These are phyloP conservation scores for Yponomeuta plumbellus DNA, from an alignment of 2,888 invertebrate species.

Conservation along the genomic window DNA sequence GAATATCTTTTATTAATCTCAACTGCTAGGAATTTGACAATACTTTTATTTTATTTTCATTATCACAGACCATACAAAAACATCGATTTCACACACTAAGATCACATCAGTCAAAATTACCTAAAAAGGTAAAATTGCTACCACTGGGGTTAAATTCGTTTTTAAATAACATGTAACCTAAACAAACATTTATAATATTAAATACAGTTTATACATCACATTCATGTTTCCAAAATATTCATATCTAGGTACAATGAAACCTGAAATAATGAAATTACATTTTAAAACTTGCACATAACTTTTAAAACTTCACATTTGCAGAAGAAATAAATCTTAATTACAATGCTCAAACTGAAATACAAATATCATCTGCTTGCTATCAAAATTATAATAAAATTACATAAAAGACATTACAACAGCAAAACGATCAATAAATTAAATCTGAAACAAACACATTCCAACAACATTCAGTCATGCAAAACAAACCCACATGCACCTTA, in stretches of 20 bases:
- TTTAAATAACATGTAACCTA: not conserved
- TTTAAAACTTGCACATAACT: too few relatives aligned
- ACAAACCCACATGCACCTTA: not conserved
- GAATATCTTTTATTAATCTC: slow-evolving; percentile 16
- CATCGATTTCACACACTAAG: not conserved
- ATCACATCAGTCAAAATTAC: slow-evolving; percentile 10
- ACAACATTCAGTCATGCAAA: not conserved
- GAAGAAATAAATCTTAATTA: too few relatives aligned
- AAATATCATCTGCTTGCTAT: too few relatives aligned
- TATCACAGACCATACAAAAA: slow-evolving; percentile 35
- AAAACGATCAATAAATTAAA: not conserved
- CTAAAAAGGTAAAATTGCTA: not conserved
- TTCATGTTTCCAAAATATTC: not conserved
- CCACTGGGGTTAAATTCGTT: slow-evolving; percentile 4
- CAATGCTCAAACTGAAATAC: too few relatives aligned
- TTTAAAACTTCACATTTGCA: too few relatives aligned
- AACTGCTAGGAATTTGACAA: not conserved
- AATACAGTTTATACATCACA: slow-evolving; percentile 6
- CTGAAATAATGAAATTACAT: too few relatives aligned
- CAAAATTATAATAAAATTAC: too few relatives aligned
- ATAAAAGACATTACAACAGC: too few relatives aligned
- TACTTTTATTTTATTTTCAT: slow-evolving; percentile 27
- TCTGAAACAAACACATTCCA: not conserved
- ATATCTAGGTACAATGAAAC: too few relatives aligned
- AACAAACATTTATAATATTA: not conserved